Conservation (phyloP, 2,113 vertebrate species). For the Callipepla californica region DNA sequence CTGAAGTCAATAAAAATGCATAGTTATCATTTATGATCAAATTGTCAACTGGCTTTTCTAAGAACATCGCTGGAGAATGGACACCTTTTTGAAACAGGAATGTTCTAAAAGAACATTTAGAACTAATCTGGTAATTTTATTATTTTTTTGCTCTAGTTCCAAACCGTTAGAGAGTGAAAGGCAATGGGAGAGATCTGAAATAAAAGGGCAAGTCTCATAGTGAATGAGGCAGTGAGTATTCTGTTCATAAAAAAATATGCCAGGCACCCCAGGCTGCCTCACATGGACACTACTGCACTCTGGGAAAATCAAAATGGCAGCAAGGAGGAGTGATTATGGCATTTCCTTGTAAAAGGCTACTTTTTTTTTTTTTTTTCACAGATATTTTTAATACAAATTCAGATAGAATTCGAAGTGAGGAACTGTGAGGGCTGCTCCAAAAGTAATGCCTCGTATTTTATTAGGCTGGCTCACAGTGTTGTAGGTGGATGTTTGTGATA, state of each 20-base stretch:
- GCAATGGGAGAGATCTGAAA: background rate
- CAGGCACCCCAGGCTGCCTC: background rate
- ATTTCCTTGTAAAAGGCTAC: background rate
- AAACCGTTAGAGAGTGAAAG: background rate
- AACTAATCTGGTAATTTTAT: background rate
- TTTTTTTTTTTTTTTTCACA: rapidly evolving
- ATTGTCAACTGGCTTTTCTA: background rate
- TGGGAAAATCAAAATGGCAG: background rate
- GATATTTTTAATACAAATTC: background rate
- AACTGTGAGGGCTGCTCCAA: background rate
- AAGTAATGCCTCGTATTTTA: background rate
- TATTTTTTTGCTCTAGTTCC: slow-evolving; percentile 1
- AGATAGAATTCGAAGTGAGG: background rate
- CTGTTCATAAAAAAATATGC: rapidly evolving
- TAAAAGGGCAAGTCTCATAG: background rate
- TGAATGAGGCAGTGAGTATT: rapidly evolving
- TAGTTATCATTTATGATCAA: background rate
- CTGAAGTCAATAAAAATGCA: background rate
- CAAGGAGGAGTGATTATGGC: background rate
- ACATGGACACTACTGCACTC: rapidly evolving
- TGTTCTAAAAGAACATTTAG: background rate
- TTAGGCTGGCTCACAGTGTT: background rate
- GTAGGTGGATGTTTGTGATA: background rate
- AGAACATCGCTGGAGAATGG: background rate
- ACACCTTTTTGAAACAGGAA: background rate